phyloP scores from a whole-genome alignment of 2,888 invertebrate species.

The Ornithoptera alexandrae region DNA sequence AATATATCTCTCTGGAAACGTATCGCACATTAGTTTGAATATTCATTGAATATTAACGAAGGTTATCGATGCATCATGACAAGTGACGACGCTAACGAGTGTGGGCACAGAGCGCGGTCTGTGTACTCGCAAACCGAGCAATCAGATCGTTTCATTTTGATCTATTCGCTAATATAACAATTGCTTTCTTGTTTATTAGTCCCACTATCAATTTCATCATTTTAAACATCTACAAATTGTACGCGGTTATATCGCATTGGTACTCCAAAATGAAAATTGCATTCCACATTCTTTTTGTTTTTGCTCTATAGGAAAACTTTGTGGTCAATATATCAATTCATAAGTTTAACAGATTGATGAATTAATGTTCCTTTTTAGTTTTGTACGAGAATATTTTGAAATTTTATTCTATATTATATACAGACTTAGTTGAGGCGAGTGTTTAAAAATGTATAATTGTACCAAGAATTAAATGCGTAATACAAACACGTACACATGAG shows the following conservation, averaged over 20 bases:
- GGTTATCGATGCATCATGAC: constrained; percentile 44
- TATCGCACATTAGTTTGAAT: constrained; percentile 42
- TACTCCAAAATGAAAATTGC: too few species aligned
- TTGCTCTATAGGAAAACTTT: too few species aligned
- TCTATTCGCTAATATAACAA: constrained; percentile 13
- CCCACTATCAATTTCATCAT: background rate
- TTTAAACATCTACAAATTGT: too few species aligned
- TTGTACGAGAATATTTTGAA: too few species aligned
- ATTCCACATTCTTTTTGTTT: too few species aligned
- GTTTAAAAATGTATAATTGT: background rate
- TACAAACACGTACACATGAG: constrained; percentile 2
- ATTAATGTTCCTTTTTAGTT: too few species aligned
- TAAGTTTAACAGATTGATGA: too few species aligned
- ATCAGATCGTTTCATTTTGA: constrained; percentile 12
- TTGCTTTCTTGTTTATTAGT: background rate
- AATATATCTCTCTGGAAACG: background rate
- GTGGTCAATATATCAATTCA: too few species aligned
- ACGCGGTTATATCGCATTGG: too few species aligned
- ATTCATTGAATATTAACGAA: constrained; percentile 47
- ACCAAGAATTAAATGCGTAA: background rate
- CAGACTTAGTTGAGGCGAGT: too few species aligned
- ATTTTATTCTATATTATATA: too few species aligned
- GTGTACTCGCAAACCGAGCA: background rate
- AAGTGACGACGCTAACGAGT: constrained; percentile 39
- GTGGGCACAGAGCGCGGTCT: constrained; percentile 22